Evolutionary conservation across 1,140 invertebrate genomes (phyloP), one percentile per base, ranked within the genome.

Genomic region (Drosophila insularis): DNA sequence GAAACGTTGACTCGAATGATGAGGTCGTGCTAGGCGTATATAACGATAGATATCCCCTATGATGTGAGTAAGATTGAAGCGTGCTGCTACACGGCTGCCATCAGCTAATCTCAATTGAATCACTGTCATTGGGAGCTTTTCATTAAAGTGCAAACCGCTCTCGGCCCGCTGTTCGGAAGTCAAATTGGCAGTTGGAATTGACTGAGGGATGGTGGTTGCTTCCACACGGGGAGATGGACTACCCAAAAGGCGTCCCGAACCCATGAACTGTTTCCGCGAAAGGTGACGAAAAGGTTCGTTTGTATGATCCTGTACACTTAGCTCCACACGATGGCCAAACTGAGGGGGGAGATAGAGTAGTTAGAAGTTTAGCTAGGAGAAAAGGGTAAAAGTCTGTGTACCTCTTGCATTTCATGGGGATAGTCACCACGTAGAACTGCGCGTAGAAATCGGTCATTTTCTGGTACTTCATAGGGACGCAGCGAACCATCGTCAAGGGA

Each of bases 231-330:
- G n/a, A 2, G 64, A 19, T 1, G 73, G 62, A 50, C 39, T 59
- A 50, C 58, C 43, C 11, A 87, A 37, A 0, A 80, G 14, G 0
- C 69, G 70, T 2, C 84, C 84, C 0, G 68, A 60, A 7, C 84
- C 84, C 69, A 89, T 74, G 39, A 87, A 87, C 32, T 77, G 76
- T 2, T 84, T 87, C 55, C 82, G 75, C 1, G 79, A 71, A 0
- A 89, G 32, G 2, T 61, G 56, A 2, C 80, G 72, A 43, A 67
- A 87, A 4, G 66, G 53, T 14, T 77, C 68, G 14, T 82, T 84
- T 1, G 84, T 80, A 60, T 89, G 84, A 68, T 87, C 73, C 37
- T 80, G 76, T 4, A 87, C 73, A 23, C 63, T 80, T 0, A 87
- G 53, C 58, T 87, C 70, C 0, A 87, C 62, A 11, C 73, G 68